These are phyloP conservation scores for Arctia plantaginis DNA, from an alignment of 2,888 invertebrate genomes.

Conservation along the genomic window DNA sequence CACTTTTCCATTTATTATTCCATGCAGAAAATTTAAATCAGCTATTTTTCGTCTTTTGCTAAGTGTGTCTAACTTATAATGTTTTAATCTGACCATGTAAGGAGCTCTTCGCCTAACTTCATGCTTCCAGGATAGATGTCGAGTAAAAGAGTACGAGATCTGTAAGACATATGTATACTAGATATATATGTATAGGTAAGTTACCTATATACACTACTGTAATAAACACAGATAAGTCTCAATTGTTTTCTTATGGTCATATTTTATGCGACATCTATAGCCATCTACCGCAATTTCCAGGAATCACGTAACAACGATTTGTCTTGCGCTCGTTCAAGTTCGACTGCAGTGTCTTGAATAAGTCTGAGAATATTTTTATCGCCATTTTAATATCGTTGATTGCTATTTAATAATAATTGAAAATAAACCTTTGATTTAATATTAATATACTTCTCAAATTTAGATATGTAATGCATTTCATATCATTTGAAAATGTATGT, in stretches of 20 bases:
- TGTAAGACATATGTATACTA: no score
- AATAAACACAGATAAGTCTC: neutral
- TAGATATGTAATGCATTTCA: neutral
- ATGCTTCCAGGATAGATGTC: no score
- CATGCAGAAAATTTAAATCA: no score
- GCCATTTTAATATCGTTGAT: neutral
- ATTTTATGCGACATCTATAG: neutral
- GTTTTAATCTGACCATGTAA: no score
- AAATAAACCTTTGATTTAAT: neutral
- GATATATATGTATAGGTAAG: no score
- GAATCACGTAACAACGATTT: neutral
- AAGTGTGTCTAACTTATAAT: no score
- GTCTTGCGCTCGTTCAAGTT: neutral
- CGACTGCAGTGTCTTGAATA: neutral
- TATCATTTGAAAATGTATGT: neutral
- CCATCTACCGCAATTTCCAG: neutral
- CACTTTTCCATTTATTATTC: no score
- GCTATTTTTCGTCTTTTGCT: no score
- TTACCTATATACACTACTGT: neutral
- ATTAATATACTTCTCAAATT: neutral
- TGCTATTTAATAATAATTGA: neutral
- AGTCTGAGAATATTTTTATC: neutral
- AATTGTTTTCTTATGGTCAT: neutral
- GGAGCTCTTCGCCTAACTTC: no score
- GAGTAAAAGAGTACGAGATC: no score